Evolutionary conservation across 2,888 invertebrate species (phyloP).

Genomic region (Chrysolina oricalcia): DNA sequence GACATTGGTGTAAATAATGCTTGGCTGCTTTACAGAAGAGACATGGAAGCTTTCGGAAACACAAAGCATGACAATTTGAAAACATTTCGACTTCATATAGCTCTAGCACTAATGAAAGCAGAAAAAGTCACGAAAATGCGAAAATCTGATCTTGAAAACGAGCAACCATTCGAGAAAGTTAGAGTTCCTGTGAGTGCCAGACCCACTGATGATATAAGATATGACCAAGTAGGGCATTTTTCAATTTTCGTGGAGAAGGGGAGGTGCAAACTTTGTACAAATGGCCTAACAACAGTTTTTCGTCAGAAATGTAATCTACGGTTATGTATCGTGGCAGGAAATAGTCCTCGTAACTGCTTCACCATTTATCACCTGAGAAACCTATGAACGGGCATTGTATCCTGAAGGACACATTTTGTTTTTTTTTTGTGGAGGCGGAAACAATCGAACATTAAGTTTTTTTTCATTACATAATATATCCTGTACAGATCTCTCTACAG

Average conservation of each 20-base stretch:
- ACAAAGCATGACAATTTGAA: not conserved
- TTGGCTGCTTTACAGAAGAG: constrained; percentile 16
- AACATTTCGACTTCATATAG: too few relatives aligned
- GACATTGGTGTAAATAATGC: constrained; percentile 25
- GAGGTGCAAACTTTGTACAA: not conserved
- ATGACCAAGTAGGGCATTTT: constrained; percentile 7
- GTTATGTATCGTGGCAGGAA: too few relatives aligned
- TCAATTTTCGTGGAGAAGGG: not conserved
- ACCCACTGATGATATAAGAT: constrained; percentile 1
- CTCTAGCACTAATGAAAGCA: too few relatives aligned
- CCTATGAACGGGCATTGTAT: not conserved
- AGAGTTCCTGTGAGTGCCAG: constrained; percentile 9
- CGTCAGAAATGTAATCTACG: too few relatives aligned
- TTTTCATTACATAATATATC: not conserved
- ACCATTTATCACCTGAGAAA: too few relatives aligned
- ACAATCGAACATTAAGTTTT: not conserved
- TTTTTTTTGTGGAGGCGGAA: not conserved
- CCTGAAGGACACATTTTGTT: not conserved
- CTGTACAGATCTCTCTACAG: too few relatives aligned
- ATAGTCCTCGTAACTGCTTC: too few relatives aligned
- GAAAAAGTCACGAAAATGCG: too few relatives aligned
- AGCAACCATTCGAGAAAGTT: too few relatives aligned
- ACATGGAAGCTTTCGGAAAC: not conserved
- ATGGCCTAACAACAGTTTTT: too few relatives aligned
- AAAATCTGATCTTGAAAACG: too few relatives aligned